Evolutionary conservation across 2,113 vertebrate species (phyloP).

Genomic region (Syngnathus scovelli): DNA sequence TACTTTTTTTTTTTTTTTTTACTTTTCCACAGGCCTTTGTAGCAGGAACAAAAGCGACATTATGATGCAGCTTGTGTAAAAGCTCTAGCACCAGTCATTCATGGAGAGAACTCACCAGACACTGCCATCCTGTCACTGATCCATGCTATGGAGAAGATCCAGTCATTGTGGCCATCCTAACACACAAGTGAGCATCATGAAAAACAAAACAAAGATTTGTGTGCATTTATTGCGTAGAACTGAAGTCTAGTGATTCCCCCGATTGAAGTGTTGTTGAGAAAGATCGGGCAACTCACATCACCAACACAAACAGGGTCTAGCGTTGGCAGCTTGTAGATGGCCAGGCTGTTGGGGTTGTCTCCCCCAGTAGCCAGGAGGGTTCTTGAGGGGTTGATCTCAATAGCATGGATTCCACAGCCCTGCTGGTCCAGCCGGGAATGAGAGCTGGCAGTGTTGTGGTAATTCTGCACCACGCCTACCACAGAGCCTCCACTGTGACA

Average conservation of each 20-base stretch:
- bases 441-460: conserved; percentile 53
- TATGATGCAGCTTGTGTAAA: background rate
- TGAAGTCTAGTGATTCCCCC: background rate
- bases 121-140: conserved; percentile 97
- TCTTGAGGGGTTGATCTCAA: conserved; percentile 90
- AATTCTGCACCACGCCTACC: conserved; percentile 30
- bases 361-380: conserved; percentile 93
- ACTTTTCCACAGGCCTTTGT: too few species aligned
- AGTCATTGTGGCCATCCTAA: conserved; percentile 97
- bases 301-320: conserved; percentile 96
- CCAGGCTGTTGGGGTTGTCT: conserved; percentile 97
- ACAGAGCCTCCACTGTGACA: conserved; percentile 50
- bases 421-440: conserved; percentile 78
- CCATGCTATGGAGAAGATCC: conserved; percentile 99
- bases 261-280: background rate
- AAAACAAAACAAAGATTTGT: background rate
- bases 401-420: conserved; percentile 96
- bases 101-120: conserved; percentile 78
- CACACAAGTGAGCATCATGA: conserved; percentile 23
- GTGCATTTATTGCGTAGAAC: background rate
- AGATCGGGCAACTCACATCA: conserved; percentile 81
- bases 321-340: conserved; percentile 91
- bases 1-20: too few species aligned
- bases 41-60: background rate
- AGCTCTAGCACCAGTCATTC: background rate